These are phyloP conservation scores for Siniperca scherzeri DNA, from an alignment of 2,797 vertebrate species.

Conservation along the genomic window DNA sequence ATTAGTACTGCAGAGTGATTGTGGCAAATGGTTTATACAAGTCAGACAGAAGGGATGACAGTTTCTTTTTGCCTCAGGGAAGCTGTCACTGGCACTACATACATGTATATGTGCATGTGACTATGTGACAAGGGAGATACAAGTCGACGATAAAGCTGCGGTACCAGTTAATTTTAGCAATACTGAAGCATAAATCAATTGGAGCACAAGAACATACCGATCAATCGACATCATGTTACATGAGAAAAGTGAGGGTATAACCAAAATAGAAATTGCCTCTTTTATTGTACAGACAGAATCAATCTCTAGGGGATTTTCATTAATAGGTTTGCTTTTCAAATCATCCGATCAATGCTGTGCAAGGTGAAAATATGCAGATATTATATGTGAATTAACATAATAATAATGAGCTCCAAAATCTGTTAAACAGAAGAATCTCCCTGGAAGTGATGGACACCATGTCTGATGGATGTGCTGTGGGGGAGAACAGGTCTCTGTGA, in stretches of 20 bases:
- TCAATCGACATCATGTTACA: slow-evolving; percentile 55
- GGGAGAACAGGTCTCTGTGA: slow-evolving; percentile 27
- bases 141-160: slow-evolving; percentile 8
- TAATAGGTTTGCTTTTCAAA: slow-evolving; percentile 39
- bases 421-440: not conserved
- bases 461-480: slow-evolving; percentile 8
- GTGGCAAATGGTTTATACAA: slow-evolving; percentile 16
- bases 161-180: slow-evolving; percentile 35
- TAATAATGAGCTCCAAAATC: slow-evolving; percentile 9
- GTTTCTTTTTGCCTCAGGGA: not conserved
- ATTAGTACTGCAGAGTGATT: slow-evolving; percentile 17
- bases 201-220: slow-evolving; percentile 50
- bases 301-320: slow-evolving; percentile 7
- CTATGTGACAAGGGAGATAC: slow-evolving; percentile 24
- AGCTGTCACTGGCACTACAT: slow-evolving; percentile 4
- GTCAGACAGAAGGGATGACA: not conserved
- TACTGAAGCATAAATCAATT: slow-evolving; percentile 36
- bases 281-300: slow-evolving; percentile 45
- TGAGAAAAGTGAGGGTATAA: slow-evolving; percentile 35
- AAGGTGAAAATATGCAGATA: slow-evolving; percentile 36
- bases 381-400: not conserved
- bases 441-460: slow-evolving; percentile 14
- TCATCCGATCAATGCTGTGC: slow-evolving; percentile 26
- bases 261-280: slow-evolving; percentile 68
- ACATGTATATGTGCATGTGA: slow-evolving; percentile 16